phyloP scores from a whole-genome alignment of 2,797 vertebrate species.

The Galago senegalensis region DNA sequence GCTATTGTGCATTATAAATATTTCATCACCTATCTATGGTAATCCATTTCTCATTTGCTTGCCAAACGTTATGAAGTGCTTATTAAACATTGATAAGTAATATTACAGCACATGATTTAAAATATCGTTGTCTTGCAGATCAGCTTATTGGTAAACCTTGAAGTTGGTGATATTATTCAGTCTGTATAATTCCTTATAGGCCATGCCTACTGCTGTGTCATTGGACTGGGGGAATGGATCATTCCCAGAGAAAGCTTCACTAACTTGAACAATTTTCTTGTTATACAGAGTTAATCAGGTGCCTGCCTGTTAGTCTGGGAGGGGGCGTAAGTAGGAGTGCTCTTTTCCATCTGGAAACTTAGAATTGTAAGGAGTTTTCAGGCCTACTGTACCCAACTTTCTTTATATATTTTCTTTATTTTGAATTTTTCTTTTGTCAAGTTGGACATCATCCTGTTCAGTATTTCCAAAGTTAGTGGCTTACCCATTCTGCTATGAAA shows the following conservation, averaged over 20 bases:
- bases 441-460: not conserved
- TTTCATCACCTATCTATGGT: constrained; percentile 74
- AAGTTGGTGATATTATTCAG: constrained; percentile 61
- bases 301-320: constrained; percentile 23
- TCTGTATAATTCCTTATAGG: constrained; percentile 58
- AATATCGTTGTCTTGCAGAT: constrained; percentile 68
- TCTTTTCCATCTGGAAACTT: constrained; percentile 56
- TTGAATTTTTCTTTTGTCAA: constrained; percentile 12
- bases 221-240: not conserved
- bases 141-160: constrained; percentile 72
- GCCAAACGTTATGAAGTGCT: constrained; percentile 75
- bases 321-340: not conserved
- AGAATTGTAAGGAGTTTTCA: not conserved
- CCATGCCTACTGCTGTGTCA: constrained; percentile 47
- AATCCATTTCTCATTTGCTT: constrained; percentile 80
- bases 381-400: not conserved
- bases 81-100: constrained; percentile 82
- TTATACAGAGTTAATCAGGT: constrained; percentile 51
- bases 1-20: constrained; percentile 77
- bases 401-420: not conserved
- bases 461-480: constrained; percentile 37
- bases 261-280: constrained; percentile 52
- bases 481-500: not conserved
- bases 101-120: constrained; percentile 62
- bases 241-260: constrained; percentile 46